Conservation (phyloP, 1,140 invertebrate genomes). For the Olivierus martensii region DNA sequence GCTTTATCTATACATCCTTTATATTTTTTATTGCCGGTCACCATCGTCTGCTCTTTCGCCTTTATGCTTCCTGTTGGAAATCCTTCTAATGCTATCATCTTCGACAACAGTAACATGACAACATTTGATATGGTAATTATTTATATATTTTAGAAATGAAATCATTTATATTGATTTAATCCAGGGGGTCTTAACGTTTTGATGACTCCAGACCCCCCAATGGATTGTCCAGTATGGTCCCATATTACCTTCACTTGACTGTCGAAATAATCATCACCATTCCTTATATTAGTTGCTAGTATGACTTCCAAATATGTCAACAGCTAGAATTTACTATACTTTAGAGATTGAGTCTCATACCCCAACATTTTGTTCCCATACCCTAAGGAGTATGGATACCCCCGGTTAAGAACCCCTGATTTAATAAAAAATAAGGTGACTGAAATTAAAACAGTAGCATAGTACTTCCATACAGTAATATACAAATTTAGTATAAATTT, state of each 20-base stretch:
- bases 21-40: conserved; percentile 34
- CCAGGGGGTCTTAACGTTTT: not conserved
- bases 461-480: not conserved
- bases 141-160: not conserved
- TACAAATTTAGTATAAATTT: not conserved
- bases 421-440: not conserved
- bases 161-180: not conserved
- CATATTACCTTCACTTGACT: too few species aligned
- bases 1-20: conserved; percentile 31
- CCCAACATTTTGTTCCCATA: too few species aligned
- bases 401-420: too few species aligned
- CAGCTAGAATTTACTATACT: too few species aligned
- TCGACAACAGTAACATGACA: conserved; percentile 26
- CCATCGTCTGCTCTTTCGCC: conserved; percentile 30
- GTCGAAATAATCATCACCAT: too few species aligned
- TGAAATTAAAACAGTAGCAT: not conserved
- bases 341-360: too few species aligned
- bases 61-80: conserved; percentile 36
- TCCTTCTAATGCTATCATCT: conserved; percentile 36
- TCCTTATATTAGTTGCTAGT: too few species aligned
- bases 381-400: too few species aligned
- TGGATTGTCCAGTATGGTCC: too few species aligned
- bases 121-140: conserved; percentile 23
- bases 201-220: too few species aligned
- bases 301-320: too few species aligned